Percentiles rank a stretch among this genome's conserved stretches.
Evolutionary conservation across 2,888 invertebrate genomes (phyloP).

Genomic region (Drosophila greeni): DNA sequence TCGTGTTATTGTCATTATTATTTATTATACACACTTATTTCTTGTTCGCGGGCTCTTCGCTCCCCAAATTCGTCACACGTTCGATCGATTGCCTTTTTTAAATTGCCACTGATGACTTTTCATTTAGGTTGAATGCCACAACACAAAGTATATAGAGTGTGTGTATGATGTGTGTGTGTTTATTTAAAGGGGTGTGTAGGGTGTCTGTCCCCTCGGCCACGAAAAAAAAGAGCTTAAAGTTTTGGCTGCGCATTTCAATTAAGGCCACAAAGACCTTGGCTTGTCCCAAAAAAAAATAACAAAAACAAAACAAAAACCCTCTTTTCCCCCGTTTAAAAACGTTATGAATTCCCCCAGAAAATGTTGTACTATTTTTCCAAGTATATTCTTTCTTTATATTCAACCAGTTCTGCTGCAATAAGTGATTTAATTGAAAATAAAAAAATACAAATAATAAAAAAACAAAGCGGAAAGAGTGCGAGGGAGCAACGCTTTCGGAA

Average conservation of each 20-base stretch:
- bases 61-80: slow-evolving; percentile 65
- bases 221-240: slow-evolving; percentile 11
- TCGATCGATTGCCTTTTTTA: slow-evolving; percentile 64
- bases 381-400: slow-evolving; percentile 31
- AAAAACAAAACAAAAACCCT: no score
- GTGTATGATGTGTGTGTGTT: background rate
- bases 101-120: slow-evolving; percentile 68
- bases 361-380: slow-evolving; percentile 65
- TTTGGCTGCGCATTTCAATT: slow-evolving; percentile 44
- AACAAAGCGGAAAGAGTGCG: slow-evolving; percentile 2
- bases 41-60: slow-evolving; percentile 50
- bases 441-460: slow-evolving; percentile 14
- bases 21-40: slow-evolving; percentile 37
- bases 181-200: slow-evolving; percentile 8
- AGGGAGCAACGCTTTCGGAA: slow-evolving; percentile 45
- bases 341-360: slow-evolving; percentile 47
- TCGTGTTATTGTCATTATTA: slow-evolving; percentile 31
- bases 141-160: background rate
- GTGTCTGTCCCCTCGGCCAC: background rate
- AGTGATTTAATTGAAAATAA: slow-evolving; percentile 24
- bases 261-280: slow-evolving; percentile 44
- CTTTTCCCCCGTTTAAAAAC: slow-evolving; percentile 14
- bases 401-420: slow-evolving; percentile 44
- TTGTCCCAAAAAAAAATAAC: slow-evolving; percentile 10
- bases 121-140: slow-evolving; percentile 66